Conservation (phyloP, 2,113 vertebrate species). For the Perca fluviatilis region DNA sequence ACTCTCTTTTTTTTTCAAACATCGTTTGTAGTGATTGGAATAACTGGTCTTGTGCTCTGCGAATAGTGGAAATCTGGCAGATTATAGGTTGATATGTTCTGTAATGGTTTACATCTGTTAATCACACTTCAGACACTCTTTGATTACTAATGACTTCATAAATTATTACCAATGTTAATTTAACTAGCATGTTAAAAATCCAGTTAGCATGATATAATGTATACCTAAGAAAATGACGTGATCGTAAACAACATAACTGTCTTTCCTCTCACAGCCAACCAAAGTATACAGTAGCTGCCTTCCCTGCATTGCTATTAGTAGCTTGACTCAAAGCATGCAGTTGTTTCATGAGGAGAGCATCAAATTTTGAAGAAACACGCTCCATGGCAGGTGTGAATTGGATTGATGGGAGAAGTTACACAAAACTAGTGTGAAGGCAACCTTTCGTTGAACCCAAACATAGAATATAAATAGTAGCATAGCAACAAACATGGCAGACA, state of each 20-base stretch:
- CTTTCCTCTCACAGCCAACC: neutral
- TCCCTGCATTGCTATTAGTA: conserved; percentile 50
- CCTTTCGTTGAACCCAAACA: conserved; percentile 43
- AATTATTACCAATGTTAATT: neutral
- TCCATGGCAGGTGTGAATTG: conserved; percentile 43
- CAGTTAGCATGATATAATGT: neutral
- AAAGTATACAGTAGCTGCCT: conserved; percentile 14
- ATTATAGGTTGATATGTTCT: conserved; percentile 6
- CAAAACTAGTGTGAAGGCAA: conserved; percentile 25
- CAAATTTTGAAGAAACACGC: conserved; percentile 30
- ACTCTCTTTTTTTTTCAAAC: conserved; percentile 53
- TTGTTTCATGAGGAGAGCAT: conserved; percentile 49
- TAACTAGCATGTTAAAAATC: neutral
- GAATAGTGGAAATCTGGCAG: neutral
- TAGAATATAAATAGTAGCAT: conserved; percentile 27
- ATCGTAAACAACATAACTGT: conserved; percentile 22
- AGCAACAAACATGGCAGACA: neutral
- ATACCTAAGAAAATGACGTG: neutral
- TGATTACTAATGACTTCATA: neutral
- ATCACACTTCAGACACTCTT: conserved; percentile 12
- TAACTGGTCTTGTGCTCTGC: neutral
- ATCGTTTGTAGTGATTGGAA: conserved; percentile 33
- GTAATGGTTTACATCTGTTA: conserved; percentile 1
- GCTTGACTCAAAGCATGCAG: conserved; percentile 23
- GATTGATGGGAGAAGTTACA: conserved; percentile 47